Evolutionary conservation across 2,888 invertebrate genomes (phyloP).

Genomic region (Aphodius sticticus): DNA sequence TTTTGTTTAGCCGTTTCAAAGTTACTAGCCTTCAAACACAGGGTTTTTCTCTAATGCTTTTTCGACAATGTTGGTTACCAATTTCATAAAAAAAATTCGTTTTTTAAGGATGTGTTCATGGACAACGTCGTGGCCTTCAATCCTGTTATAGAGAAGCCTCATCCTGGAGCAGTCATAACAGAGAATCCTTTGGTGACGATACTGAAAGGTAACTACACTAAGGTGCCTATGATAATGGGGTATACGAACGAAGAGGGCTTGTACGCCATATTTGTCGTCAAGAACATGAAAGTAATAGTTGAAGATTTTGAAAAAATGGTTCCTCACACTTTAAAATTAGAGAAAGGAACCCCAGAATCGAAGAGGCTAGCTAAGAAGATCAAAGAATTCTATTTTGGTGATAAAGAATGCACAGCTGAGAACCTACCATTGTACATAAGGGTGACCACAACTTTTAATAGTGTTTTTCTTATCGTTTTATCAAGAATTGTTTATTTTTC

Average conservation of each 20-base stretch:
- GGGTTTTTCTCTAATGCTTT: too few relatives aligned
- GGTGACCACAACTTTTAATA: conserved; percentile 36
- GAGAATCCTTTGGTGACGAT: conserved; percentile 50
- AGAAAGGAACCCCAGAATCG: conserved; percentile 46
- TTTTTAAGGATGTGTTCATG: conserved; percentile 7
- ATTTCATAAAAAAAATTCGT: too few relatives aligned
- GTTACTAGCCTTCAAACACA: too few relatives aligned
- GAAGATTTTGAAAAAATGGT: conserved; percentile 53
- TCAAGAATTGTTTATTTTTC: conserved; percentile 1
- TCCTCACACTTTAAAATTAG: conserved; percentile 53
- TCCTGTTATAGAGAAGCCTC: conserved; percentile 44
- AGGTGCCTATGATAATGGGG: conserved; percentile 56
- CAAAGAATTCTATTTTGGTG: conserved; percentile 57
- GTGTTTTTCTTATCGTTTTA: neutral
- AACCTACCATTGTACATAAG: conserved; percentile 56
- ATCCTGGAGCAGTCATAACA: conserved; percentile 50
- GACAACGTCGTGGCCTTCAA: conserved; percentile 4
- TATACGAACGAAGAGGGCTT: conserved; percentile 54
- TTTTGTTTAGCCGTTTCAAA: too few relatives aligned
- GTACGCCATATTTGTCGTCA: conserved; percentile 47
- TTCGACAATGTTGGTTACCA: too few relatives aligned
- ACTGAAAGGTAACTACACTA: conserved; percentile 50
- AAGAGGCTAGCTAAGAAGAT: conserved; percentile 55
- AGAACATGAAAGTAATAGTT: conserved; percentile 41
- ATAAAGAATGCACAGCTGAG: conserved; percentile 52